Conservation (phyloP, 2,113 vertebrate species). For the Gnathonemus longibarbis region DNA sequence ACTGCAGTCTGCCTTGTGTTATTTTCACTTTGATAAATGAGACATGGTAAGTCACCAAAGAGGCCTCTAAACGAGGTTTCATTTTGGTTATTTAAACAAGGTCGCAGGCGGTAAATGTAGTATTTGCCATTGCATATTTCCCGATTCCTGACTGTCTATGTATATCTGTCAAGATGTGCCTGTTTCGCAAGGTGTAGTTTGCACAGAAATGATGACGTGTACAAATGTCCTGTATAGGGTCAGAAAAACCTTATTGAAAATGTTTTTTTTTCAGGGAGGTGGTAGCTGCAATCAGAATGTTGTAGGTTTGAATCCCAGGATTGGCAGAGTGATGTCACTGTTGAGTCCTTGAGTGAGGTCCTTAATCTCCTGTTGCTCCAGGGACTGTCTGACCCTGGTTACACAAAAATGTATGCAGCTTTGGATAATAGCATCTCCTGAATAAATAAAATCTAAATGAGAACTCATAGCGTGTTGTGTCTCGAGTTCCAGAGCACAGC, state of each 20-base stretch:
- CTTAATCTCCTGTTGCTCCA: background rate
- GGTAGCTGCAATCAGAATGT: background rate
- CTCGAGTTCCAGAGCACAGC: background rate
- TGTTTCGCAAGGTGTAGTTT: background rate
- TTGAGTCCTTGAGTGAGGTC: background rate
- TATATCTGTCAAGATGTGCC: background rate
- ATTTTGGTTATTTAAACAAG: background rate
- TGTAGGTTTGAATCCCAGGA: background rate
- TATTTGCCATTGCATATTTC: background rate
- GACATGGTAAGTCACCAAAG: background rate
- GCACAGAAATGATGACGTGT: background rate
- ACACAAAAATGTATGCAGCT: background rate
- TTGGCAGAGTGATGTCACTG: background rate
- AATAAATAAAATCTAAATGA: background rate
- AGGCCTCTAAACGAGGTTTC: background rate
- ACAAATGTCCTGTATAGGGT: background rate
- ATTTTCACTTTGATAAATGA: background rate
- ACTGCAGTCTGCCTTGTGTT: background rate
- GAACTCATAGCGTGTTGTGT: background rate
- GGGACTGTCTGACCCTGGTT: background rate
- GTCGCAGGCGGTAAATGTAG: background rate
- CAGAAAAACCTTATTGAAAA: background rate
- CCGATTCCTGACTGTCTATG: background rate
- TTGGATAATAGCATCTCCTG: constrained; percentile 9
- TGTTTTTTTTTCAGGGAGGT: background rate